Percentiles rank a stretch among this genome's conserved stretches.
Evolutionary conservation across 2,888 invertebrate genomes (phyloP).

Genomic region (Shargacucullia verbasci): DNA sequence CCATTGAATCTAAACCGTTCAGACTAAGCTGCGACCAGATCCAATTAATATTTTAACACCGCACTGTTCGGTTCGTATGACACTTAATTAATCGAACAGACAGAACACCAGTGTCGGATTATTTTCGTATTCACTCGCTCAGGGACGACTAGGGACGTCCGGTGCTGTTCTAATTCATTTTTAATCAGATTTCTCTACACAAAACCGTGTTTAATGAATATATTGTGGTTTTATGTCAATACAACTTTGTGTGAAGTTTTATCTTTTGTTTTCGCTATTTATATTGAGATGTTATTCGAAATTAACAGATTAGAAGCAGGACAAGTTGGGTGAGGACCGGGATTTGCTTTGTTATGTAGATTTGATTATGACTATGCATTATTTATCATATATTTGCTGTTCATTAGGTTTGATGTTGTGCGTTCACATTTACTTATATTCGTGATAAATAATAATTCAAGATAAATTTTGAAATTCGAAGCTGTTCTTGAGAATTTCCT

Average conservation of each 20-base stretch:
- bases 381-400: too few relatives aligned
- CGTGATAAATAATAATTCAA: too few relatives aligned
- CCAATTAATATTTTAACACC: constrained; percentile 65
- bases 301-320: too few relatives aligned
- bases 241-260: constrained; percentile 1
- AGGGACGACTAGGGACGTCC: constrained; percentile 39
- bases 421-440: too few relatives aligned
- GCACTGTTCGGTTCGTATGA: constrained; percentile 48
- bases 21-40: constrained; percentile 40
- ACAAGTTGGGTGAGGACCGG: too few relatives aligned
- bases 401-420: too few relatives aligned
- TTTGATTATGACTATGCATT: too few relatives aligned
- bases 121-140: constrained; percentile 52
- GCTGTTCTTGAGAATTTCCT: too few relatives aligned
- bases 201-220: constrained; percentile 39
- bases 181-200: constrained; percentile 45
- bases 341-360: too few relatives aligned
- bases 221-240: constrained; percentile 8
- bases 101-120: constrained; percentile 55
- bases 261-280: constrained; percentile 19
- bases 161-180: constrained; percentile 51
- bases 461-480: too few relatives aligned
- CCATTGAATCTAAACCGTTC: constrained; percentile 21
- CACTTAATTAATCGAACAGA: constrained; percentile 62
- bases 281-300: neutral